Evolutionary conservation across 1,140 invertebrate species (phyloP).

Genomic region (Papilio dardanus): DNA sequence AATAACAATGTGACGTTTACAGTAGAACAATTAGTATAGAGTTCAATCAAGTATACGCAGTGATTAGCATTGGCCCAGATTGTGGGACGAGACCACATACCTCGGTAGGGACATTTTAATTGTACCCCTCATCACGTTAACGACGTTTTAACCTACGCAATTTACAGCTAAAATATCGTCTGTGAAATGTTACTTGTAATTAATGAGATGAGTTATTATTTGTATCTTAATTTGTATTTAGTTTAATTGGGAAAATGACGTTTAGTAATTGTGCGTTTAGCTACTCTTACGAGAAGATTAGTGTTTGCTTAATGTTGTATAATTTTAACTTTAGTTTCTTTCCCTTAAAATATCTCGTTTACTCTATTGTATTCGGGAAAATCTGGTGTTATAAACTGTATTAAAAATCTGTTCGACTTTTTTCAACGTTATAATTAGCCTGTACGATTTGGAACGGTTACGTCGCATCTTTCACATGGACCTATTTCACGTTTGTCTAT

Average conservation of each 20-base stretch:
- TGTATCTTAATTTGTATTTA: neutral
- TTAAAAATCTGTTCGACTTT: neutral
- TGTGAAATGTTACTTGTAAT: neutral
- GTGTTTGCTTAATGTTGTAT: no score
- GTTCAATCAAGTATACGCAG: slow-evolving; percentile 31
- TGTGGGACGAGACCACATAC: slow-evolving; percentile 20
- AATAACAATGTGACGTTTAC: neutral
- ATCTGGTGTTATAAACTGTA: neutral
- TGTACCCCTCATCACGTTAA: slow-evolving; percentile 24
- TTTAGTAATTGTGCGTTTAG: neutral
- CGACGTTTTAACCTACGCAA: slow-evolving; percentile 4
- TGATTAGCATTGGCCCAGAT: slow-evolving; percentile 24
- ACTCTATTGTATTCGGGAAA: no score
- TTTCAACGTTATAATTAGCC: neutral
- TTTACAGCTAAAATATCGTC: neutral
- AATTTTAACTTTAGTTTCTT: no score
- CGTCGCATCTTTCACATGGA: slow-evolving; percentile 1
- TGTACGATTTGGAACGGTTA: slow-evolving; percentile 13
- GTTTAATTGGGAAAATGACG: neutral
- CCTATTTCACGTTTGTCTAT: slow-evolving; percentile 26
- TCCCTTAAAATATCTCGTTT: no score
- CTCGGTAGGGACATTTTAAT: slow-evolving; percentile 25
- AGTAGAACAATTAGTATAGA: neutral
- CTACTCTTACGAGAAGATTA: no score
- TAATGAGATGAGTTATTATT: neutral